Evolutionary conservation across 1,140 invertebrate genomes (phyloP), one percentile per base, ranked within the genome.

Genomic region (Meloidogyne floridensis): DNA sequence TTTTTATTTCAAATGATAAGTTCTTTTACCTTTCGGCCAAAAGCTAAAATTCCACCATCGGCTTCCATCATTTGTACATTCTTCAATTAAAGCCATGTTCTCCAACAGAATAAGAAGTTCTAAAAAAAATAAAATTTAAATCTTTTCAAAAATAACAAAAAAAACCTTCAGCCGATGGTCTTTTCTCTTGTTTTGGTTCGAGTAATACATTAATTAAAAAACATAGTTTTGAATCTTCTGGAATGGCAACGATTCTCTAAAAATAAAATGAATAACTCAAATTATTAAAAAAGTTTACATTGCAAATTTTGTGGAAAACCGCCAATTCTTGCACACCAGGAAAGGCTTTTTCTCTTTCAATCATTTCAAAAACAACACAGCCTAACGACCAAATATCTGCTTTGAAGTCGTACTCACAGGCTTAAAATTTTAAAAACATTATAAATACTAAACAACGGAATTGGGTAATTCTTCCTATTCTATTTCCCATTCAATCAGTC

Each of bases 351-450:
- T 75, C 72, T 11, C 81, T 43, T 51, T 83, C 81, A 56, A 82
- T 47, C 53, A 82, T 59, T 20, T 82, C 81, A 70, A 56, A 82
- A 15, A 81, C 54, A 13, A 82, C 76, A 80, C 81, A 82, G 47
- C 81, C 81, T 47, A 82, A 32, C 2, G 81, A 72, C 81, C 81
- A 82, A 43, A 82, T 75, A 75, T 82, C 81, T 11, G 56, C 75
- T 75, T 80, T 80, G 15, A 82, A 82, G 54, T 80, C 77, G 51
- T 83, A 82, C 6, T 82, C 59, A 47, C 77, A 51, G 4, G 65
- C 72, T 73, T n/a, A 15, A 54, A 54, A 73, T 13, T 73, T n/a
- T n/a, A n/a, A n/a, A n/a, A n/a, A n/a, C n/a, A n/a, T n/a, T n/a
- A n/a, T n/a, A n/a, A n/a, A n/a, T n/a, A n/a, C n/a, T n/a, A n/a